phyloP scores from a whole-genome alignment of 2,113 vertebrate species.

The Peromyscus leucopus region DNA sequence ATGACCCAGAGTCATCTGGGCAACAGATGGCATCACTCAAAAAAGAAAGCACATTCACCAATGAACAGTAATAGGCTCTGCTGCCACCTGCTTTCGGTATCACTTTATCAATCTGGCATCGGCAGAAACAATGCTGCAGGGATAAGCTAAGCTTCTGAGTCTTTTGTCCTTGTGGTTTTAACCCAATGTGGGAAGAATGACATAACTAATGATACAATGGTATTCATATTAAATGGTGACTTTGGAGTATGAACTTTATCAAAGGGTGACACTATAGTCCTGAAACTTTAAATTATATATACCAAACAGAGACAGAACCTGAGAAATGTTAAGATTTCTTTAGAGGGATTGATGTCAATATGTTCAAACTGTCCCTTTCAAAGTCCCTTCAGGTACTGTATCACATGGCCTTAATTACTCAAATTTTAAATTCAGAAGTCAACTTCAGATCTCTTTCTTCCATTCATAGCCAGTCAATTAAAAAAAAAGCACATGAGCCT shows the following conservation, averaged over 20 bases:
- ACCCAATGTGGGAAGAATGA: too few relatives aligned
- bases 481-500: not conserved
- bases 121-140: not conserved
- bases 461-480: not conserved
- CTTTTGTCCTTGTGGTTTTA: not conserved
- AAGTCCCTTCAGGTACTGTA: not conserved
- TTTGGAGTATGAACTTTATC: not conserved
- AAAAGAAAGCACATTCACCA: not conserved
- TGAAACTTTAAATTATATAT: not conserved
- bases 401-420: not conserved
- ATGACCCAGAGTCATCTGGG: not conserved
- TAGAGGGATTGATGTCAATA: not conserved
- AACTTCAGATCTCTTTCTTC: not conserved
- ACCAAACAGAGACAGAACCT: not conserved
- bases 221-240: not conserved
- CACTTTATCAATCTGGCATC: not conserved
- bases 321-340: not conserved
- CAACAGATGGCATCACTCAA: not conserved
- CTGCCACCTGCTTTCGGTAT: not conserved
- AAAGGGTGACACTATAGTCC: not conserved
- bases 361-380: not conserved
- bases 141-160: accelerated
- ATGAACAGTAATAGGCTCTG: not conserved
- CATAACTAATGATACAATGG: not conserved
- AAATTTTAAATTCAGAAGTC: not conserved